Evolutionary conservation across 2,113 vertebrate genomes (phyloP).

Genomic region (Vidua macroura): DNA sequence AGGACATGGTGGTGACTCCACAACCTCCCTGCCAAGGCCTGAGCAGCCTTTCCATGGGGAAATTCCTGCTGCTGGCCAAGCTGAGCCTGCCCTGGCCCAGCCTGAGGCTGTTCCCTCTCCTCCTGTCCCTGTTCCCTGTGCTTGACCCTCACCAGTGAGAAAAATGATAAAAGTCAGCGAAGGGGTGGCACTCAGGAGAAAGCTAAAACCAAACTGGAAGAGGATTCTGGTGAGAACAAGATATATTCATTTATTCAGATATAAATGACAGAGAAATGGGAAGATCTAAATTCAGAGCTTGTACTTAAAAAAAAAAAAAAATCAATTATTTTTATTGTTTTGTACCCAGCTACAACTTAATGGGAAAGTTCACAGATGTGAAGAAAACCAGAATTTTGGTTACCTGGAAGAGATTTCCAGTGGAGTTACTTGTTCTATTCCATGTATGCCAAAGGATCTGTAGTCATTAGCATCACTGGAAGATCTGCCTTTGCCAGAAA

Average conservation of each 20-base stretch:
- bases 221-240: neutral
- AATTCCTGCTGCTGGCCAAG: neutral
- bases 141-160: neutral
- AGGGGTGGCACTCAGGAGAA: neutral
- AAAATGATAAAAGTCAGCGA: neutral
- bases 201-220: neutral
- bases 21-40: neutral
- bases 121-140: neutral
- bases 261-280: neutral
- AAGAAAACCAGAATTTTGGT: neutral
- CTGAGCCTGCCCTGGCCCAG: neutral
- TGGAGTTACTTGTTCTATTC: neutral
- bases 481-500: conserved; percentile 9
- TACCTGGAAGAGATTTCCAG: neutral
- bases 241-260: neutral
- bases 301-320: neutral
- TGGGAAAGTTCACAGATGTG: neutral
- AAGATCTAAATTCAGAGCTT: neutral
- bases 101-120: neutral
- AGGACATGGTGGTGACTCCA: neutral
- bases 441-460: neutral
- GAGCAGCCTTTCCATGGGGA: rapidly evolving
- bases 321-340: neutral
- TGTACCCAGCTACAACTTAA: neutral
- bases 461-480: neutral